These are phyloP conservation scores for Brevimyrus niger DNA, from an alignment of 2,113 vertebrate genomes.

Conservation along the genomic window DNA sequence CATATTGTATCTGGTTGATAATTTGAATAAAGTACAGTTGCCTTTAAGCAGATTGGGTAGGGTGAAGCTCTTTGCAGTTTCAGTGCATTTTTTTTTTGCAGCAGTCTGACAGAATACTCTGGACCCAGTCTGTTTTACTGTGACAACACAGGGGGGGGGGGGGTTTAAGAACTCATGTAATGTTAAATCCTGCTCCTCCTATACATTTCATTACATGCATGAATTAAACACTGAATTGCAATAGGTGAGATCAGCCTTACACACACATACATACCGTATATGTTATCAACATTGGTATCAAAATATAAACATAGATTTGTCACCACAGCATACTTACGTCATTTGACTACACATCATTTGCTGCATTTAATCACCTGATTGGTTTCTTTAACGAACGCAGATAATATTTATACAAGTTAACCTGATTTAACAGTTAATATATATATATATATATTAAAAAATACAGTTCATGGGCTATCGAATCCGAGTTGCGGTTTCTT, in stretches of 20 bases:
- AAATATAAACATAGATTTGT: neutral
- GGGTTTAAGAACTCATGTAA: neutral
- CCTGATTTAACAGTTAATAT: neutral
- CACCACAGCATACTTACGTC: neutral
- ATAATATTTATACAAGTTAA: neutral
- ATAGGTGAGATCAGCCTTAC: neutral
- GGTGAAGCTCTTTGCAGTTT: neutral
- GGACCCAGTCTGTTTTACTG: neutral
- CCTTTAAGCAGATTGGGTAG: neutral
- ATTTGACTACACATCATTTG: neutral
- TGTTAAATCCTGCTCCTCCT: neutral
- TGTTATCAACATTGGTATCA: neutral
- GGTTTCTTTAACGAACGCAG: neutral
- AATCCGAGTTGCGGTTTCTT: neutral
- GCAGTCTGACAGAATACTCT: neutral
- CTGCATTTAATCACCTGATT: neutral
- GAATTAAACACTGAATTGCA: neutral
- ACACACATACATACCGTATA: neutral
- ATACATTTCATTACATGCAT: neutral
- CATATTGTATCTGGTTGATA: constrained; percentile 15
- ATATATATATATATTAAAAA: no score
- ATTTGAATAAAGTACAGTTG: constrained; percentile 22
- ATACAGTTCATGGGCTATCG: neutral
- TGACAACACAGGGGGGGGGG: neutral
- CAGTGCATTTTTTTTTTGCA: neutral